Evolutionary conservation across 2,888 invertebrate species (phyloP), one percentile per base, ranked within the genome.

Genomic region (Caenorhabditis drosophilae): DNA sequence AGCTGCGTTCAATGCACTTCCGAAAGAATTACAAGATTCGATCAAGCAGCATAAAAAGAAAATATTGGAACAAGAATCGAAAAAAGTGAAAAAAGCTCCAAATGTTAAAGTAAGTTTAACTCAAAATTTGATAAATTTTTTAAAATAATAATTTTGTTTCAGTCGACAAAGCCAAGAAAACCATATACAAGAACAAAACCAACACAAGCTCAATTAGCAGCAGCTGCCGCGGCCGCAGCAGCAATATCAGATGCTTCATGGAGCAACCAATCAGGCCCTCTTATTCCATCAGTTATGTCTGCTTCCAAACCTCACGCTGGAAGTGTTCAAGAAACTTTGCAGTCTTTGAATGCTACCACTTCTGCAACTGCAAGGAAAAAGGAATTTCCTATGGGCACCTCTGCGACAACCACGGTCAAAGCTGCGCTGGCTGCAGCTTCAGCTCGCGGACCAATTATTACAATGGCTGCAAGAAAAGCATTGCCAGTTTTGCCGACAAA

Each of bases 111-210:
- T n/a, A n/a, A n/a, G n/a, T n/a, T n/a, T n/a, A n/a, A n/a, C n/a
- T n/a, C 7, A 31, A 31, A 31, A 31, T 9, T 31, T 31, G 12
- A 9, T 12, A 31, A 6, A 9, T 31, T 6, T 9, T 6, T 9
- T 31, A 12, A 31, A 31, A 31, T 9, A 9, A 31, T 6, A 31
- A 31, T 12, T 31, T 31, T 31, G 6, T 31, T 31, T 31, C 31
- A 31, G n/a, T 22, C 40, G 18, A 20, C 40, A 18, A 40, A 40
- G 18, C 40, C 40, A 40, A 40, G 40, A 40, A 40, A 18, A 18
- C 40, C 40, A 22, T 40, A 40, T 40, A n/a, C n/a, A n/a, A 9
- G 9, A 11, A 40, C 40, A 7, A 40, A 40, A 18, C 20, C 40
- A 9, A 40, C 18, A 18, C 15, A 18, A 9, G 36, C 36, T 36